Conservation (phyloP, 2,797 vertebrate species). For the Nothura maculosa region DNA sequence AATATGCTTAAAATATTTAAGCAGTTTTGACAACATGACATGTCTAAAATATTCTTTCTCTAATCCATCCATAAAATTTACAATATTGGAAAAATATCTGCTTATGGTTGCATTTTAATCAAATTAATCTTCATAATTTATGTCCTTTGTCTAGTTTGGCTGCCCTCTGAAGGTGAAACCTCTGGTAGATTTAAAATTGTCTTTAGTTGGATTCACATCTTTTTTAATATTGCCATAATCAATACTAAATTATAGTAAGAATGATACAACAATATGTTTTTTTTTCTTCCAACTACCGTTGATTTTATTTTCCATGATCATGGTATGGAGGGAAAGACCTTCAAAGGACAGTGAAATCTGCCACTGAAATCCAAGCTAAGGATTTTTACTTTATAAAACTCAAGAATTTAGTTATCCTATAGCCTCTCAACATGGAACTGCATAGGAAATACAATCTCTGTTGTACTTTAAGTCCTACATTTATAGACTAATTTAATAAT, state of each 20-base stretch:
- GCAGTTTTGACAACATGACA: neutral
- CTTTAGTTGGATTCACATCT: neutral
- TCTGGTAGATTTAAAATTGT: conserved; percentile 40
- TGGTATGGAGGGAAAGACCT: neutral
- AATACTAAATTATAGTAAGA: neutral
- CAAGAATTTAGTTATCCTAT: neutral
- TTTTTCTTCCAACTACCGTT: neutral
- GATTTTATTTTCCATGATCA: neutral
- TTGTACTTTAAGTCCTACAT: neutral
- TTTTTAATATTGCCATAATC: neutral
- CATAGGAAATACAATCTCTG: neutral
- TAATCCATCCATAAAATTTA: conserved; percentile 18
- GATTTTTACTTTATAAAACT: neutral
- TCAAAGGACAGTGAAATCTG: neutral
- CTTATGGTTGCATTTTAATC: conserved; percentile 47
- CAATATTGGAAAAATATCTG: conserved; percentile 7
- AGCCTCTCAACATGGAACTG: neutral
- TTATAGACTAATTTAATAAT: neutral
- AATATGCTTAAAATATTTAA: neutral
- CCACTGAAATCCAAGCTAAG: neutral
- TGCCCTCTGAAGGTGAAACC: conserved; percentile 30
- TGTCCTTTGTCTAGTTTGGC: conserved; percentile 21
- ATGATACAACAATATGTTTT: neutral
- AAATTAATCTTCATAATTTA: conserved; percentile 61
- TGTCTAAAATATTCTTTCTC: conserved; percentile 27